A percentile compares a stretch with the other conserved stretches of the same genome.
phyloP scores from a whole-genome alignment of 2,888 invertebrate genomes.

The Actias luna region DNA sequence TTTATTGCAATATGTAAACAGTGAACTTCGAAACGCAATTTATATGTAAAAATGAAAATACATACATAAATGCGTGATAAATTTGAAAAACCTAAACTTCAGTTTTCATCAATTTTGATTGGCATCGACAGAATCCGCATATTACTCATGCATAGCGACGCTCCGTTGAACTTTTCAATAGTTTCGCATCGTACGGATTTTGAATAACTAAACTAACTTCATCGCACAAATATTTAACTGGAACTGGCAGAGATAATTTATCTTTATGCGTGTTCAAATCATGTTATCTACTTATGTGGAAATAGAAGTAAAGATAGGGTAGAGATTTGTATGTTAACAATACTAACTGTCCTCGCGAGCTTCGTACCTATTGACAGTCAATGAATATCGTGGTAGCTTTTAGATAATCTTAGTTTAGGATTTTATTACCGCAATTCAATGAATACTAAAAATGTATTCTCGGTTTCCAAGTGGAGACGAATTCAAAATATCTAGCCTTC shows the following conservation, averaged over 20 bases:
- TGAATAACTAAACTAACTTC: not conserved
- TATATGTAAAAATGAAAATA: slow-evolving; percentile 10
- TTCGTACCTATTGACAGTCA: no score
- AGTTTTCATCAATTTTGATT: slow-evolving; percentile 8
- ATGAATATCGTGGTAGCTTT: no score
- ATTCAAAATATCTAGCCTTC: no score
- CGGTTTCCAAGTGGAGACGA: no score
- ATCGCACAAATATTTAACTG: not conserved
- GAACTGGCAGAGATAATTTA: not conserved
- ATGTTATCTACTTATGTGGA: no score
- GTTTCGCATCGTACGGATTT: not conserved
- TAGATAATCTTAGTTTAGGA: no score
- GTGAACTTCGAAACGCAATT: slow-evolving; percentile 5
- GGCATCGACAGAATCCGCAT: slow-evolving; percentile 5
- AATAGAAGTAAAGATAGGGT: no score
- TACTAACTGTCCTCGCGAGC: no score
- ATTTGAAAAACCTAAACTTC: slow-evolving; percentile 3
- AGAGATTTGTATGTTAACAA: no score
- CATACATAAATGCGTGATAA: slow-evolving; percentile 30
- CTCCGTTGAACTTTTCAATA: slow-evolving; percentile 1
- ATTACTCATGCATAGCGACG: not conserved
- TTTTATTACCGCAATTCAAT: no score
- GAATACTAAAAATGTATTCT: no score
- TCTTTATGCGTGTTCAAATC: no score
- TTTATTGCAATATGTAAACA: not conserved